These are phyloP conservation scores for Cyrtonyx montezumae DNA, from an alignment of 2,113 vertebrate genomes.

Conservation along the genomic window DNA sequence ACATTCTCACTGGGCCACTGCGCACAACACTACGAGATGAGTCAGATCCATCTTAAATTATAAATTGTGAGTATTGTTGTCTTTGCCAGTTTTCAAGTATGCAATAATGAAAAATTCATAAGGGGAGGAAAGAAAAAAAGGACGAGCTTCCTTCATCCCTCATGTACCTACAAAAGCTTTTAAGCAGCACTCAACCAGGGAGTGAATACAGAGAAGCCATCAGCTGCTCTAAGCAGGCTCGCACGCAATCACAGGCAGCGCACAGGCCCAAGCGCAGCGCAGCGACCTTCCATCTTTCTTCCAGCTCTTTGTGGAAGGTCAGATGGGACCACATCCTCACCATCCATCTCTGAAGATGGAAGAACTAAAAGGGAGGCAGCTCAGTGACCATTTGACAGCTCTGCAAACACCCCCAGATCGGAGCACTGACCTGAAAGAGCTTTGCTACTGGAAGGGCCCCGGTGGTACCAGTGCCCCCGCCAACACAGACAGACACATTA, in stretches of 20 bases:
- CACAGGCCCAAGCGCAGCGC: neutral
- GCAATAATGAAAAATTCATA: neutral
- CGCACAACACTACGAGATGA: neutral
- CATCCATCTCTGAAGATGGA: rapidly evolving
- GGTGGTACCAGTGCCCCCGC: slow-evolving; percentile 26
- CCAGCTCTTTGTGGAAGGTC: neutral
- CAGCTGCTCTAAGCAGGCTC: neutral
- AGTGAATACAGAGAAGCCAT: neutral
- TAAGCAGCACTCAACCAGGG: neutral
- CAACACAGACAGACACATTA: neutral
- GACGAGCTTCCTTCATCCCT: neutral
- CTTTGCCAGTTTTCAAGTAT: neutral
- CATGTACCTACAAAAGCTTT: slow-evolving; percentile 29
- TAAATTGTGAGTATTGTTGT: neutral
- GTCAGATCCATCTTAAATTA: slow-evolving; percentile 3
- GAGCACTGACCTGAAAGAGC: neutral
- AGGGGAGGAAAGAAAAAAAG: neutral
- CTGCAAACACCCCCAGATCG: rapidly evolving
- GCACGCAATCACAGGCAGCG: neutral
- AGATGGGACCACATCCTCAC: neutral
- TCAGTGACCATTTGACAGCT: neutral
- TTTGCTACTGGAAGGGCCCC: neutral
- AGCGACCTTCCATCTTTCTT: neutral
- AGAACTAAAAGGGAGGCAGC: neutral
- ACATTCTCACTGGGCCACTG: neutral